Evolutionary conservation across 2,888 invertebrate genomes (phyloP).

Genomic region (Homarus gammarus): DNA sequence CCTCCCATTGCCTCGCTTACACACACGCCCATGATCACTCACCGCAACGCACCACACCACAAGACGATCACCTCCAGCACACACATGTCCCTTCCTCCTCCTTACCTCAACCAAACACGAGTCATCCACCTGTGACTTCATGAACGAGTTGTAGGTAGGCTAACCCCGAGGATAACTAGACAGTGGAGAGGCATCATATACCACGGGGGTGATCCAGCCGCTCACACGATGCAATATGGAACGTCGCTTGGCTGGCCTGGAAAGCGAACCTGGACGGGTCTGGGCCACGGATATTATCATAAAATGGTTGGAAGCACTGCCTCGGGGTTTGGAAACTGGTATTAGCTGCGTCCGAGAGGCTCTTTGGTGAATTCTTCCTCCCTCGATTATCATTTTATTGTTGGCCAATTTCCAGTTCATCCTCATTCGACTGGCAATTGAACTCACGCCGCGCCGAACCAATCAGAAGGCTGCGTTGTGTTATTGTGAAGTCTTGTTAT

Average conservation of each 20-base stretch:
- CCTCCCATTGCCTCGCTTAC: not conserved
- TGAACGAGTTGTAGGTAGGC: not conserved
- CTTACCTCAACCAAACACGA: not conserved
- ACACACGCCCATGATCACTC: not conserved
- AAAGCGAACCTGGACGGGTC: conserved; percentile 28
- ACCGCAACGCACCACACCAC: too few species aligned
- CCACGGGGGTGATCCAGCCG: not conserved
- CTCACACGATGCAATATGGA: conserved; percentile 55
- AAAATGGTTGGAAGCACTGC: conserved; percentile 63
- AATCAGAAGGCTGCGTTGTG: conserved; percentile 3
- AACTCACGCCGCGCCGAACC: conserved; percentile 21
- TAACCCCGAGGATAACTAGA: not conserved
- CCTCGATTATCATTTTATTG: conserved; percentile 60
- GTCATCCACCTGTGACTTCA: not conserved
- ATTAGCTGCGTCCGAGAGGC: conserved; percentile 55
- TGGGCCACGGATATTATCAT: conserved; percentile 51
- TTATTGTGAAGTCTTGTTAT: not conserved
- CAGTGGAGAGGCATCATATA: not conserved
- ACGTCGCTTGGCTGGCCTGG: conserved; percentile 25
- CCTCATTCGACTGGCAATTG: conserved; percentile 39
- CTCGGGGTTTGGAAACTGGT: conserved; percentile 63
- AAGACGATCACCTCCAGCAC: conserved; percentile 1
- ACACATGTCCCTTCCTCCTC: not conserved
- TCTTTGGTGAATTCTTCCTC: conserved; percentile 54
- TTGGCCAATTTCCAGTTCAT: conserved; percentile 59